A percentile compares a stretch with the other conserved stretches of the same genome.
Conservation (phyloP, 2,797 vertebrate species). For the Masticophis lateralis region DNA sequence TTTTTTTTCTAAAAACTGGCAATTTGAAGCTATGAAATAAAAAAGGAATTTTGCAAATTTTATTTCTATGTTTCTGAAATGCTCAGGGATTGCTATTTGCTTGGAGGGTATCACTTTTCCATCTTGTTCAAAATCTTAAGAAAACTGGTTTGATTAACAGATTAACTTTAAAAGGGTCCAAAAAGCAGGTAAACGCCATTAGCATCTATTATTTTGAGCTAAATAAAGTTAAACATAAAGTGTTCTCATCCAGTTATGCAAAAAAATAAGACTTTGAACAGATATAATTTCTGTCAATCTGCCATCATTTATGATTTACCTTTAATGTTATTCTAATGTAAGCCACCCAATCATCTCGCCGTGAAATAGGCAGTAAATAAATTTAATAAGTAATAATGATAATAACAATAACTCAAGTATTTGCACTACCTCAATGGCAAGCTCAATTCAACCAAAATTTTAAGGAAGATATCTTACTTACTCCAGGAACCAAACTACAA, state of each 20-base stretch:
- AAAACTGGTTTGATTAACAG: background rate
- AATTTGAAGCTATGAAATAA: constrained; percentile 17
- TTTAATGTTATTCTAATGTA: background rate
- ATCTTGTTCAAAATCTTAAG: background rate
- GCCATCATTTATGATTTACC: background rate
- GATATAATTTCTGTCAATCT: background rate
- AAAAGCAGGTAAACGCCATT: background rate
- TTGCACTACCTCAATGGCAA: background rate
- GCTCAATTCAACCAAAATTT: background rate
- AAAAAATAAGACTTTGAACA: background rate
- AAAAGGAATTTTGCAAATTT: background rate
- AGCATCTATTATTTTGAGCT: background rate
- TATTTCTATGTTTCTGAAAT: background rate
- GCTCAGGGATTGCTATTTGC: background rate
- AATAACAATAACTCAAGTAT: background rate
- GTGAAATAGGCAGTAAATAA: background rate
- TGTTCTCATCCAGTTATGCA: background rate
- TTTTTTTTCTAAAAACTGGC: background rate
- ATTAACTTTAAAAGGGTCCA: background rate
- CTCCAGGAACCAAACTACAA: background rate
- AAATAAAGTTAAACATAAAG: background rate
- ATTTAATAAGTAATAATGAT: background rate
- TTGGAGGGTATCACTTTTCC: background rate
- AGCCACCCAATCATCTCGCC: background rate
- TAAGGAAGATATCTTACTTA: background rate